A percentile compares a stretch with the other conserved stretches of the same genome.
These are phyloP conservation scores for Belonocnema kinseyi DNA, from an alignment of 1,140 invertebrate species.

Conservation along the genomic window DNA sequence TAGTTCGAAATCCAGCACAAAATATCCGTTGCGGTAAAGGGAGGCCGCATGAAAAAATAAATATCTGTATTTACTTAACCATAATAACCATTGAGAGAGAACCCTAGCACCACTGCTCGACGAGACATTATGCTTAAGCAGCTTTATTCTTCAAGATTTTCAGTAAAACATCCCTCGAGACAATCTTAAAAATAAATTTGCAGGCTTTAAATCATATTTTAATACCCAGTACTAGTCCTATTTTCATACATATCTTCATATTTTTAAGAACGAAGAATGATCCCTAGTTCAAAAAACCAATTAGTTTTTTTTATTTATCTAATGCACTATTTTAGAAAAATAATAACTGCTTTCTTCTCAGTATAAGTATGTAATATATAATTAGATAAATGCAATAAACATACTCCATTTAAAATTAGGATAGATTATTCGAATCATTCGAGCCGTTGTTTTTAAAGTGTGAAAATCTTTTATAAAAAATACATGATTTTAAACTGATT, in stretches of 20 bases:
- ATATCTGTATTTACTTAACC: constrained; percentile 43
- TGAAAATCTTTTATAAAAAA: too few relatives aligned
- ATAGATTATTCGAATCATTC: too few relatives aligned
- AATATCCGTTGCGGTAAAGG: constrained; percentile 55
- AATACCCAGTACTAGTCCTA: neutral
- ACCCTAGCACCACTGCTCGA: constrained; percentile 37
- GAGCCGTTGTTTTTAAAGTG: too few relatives aligned
- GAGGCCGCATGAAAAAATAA: constrained; percentile 52
- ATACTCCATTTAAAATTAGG: too few relatives aligned
- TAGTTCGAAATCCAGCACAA: constrained; percentile 64
- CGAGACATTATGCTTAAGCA: constrained; percentile 69
- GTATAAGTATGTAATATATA: too few relatives aligned
- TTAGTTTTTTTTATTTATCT: too few relatives aligned
- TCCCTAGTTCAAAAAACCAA: too few relatives aligned
- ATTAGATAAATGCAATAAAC: too few relatives aligned
- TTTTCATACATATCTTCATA: neutral
- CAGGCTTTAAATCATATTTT: neutral
- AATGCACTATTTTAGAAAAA: too few relatives aligned
- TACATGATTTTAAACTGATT: too few relatives aligned
- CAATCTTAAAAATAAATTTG: neutral
- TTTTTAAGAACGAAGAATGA: too few relatives aligned
- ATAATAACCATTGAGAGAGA: constrained; percentile 39
- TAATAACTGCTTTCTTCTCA: too few relatives aligned
- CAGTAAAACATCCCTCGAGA: constrained; percentile 65
- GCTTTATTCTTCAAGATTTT: constrained; percentile 69